Base-by-base conservation (phyloP, 2,888 invertebrate genomes). In the Orthosia incerta region DNA sequence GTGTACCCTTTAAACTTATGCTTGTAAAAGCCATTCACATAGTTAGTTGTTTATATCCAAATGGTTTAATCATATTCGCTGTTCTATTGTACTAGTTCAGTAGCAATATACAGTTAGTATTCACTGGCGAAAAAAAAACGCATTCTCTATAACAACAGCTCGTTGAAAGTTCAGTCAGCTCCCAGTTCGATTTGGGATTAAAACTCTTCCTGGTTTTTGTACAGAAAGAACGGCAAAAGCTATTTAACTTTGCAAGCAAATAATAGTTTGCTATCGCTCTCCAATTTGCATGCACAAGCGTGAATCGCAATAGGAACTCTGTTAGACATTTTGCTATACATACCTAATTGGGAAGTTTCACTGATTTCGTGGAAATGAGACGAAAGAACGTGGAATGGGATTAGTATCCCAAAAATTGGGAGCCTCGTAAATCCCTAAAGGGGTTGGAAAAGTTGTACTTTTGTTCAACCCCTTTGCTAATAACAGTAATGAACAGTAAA, bases 231-330 rank as follows among this genome's bases (percentile, higher is more conserved):
- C 80, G 75, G 89, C 86, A 90, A 93, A 93, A 93, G 91, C 94
- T 91, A 93, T 94, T 94, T 92, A 94, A 94, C 94, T 94, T 94
- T 89, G 85, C 89, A 86, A 87, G 91, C 91, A 91, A 94, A 93
- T 93, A 92, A 91, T 92, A 90, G 87, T 87, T 84, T 74, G 83
- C 87, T 88, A 91, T 92, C 89, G 89, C 85, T 88, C 77, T 87
- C 85, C 87, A 89, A 93, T 94, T 94, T 91, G 92, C 91, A 92
- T 93, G 84, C 84, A 72, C 76, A 83, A 85, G 87, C 88, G 84
- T 85, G 81, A 85, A 85, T 82, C 73, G 82, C 83, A 85, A 86
- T 80, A 79, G 80, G 55, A 76, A 80, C 56, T 56, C 53, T 55
- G 71, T 66, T 76, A 81, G 71, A 67, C 60, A 82, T 71, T 74